Evolutionary conservation across 2,888 invertebrate species (phyloP).

Genomic region (Drosophila neoperkinsi): DNA sequence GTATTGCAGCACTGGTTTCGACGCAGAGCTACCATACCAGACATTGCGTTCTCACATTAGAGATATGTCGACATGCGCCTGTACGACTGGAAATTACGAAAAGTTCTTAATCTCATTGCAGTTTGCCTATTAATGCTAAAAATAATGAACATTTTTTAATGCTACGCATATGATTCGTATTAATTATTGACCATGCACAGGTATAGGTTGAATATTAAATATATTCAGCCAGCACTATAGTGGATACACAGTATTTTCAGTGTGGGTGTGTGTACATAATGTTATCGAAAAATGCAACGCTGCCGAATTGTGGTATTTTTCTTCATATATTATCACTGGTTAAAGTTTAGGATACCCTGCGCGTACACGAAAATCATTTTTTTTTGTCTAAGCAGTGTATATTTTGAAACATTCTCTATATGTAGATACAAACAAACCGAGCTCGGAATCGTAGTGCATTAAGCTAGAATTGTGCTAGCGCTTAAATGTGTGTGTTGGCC

Average conservation of each 20-base stretch:
- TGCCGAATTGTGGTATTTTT: conserved; percentile 62
- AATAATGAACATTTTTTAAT: neutral
- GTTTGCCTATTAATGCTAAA: neutral
- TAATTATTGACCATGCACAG: neutral
- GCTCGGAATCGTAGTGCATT: conserved; percentile 46
- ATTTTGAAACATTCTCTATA: conserved; percentile 74
- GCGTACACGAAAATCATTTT: conserved; percentile 72
- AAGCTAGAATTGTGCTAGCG: conserved; percentile 52
- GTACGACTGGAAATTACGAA: neutral
- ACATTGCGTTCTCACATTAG: conserved; percentile 6
- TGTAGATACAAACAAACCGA: conserved; percentile 55
- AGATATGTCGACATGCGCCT: conserved; percentile 6
- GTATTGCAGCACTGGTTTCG: conserved; percentile 23
- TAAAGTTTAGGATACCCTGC: conserved; percentile 70
- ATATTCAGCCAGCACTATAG: neutral
- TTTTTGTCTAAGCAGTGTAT: conserved; percentile 70
- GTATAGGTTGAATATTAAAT: conserved; percentile 7
- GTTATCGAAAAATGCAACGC: conserved; percentile 65
- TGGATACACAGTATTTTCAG: conserved; percentile 47
- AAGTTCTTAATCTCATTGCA: neutral
- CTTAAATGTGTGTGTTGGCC: conserved; percentile 48
- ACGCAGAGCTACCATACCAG: conserved; percentile 11
- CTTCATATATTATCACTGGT: conserved; percentile 64
- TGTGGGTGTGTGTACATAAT: conserved; percentile 58
- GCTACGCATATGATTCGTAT: neutral